Evolutionary conservation across 2,888 invertebrate species (phyloP).

Genomic region (Macaria liturata): DNA sequence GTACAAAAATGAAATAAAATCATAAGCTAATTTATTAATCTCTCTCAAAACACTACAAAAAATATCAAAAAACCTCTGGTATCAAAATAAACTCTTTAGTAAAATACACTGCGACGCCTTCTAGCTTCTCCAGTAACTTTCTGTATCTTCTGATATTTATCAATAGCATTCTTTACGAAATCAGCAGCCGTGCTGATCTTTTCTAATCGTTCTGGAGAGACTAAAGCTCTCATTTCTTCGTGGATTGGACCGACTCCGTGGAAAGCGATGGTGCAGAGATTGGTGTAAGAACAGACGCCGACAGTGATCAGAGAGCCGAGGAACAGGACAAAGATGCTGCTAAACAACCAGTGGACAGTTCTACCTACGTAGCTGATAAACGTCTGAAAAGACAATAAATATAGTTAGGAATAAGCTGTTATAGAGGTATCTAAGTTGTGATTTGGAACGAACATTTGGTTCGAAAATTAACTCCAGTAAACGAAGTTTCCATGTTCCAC

Average conservation of each 20-base stretch:
- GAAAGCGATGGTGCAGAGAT: conserved; percentile 84
- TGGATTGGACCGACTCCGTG: conserved; percentile 84
- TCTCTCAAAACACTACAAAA: background rate
- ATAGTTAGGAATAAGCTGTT: no score
- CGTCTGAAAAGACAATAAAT: conserved; percentile 51
- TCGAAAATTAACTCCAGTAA: no score
- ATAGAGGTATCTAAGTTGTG: no score
- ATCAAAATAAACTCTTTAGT: conserved; percentile 17
- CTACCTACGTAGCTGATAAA: conserved; percentile 62
- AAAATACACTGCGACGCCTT: conserved; percentile 51
- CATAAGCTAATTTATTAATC: background rate
- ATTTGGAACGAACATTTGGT: no score
- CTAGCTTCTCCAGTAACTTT: conserved; percentile 52
- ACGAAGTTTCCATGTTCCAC: no score
- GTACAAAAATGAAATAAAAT: no score
- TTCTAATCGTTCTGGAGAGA: conserved; percentile 84
- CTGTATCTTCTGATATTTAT: conserved; percentile 82
- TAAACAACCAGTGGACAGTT: conserved; percentile 64
- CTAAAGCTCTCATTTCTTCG: conserved; percentile 80
- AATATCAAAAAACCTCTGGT: background rate
- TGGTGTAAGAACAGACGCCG: conserved; percentile 84
- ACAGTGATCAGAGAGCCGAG: conserved; percentile 72
- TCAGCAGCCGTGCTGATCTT: conserved; percentile 82
- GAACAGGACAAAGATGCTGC: conserved; percentile 74
- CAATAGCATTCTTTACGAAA: conserved; percentile 84